These are phyloP conservation scores for Aldrovandia affinis DNA, from an alignment of 2,797 vertebrate genomes.

Conservation along the genomic window DNA sequence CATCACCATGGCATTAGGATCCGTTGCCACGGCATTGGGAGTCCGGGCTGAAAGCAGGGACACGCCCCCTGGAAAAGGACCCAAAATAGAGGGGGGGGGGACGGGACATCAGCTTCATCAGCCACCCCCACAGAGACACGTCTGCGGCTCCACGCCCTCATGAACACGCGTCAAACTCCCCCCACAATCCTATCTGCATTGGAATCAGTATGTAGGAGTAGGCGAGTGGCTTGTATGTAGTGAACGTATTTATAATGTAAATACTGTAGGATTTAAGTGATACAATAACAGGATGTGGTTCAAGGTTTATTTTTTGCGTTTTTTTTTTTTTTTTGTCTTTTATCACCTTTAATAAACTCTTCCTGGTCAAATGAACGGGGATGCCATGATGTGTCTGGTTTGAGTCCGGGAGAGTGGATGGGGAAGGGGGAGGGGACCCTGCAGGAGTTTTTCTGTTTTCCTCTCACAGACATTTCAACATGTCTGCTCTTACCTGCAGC, in stretches of 20 bases:
- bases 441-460: too few species aligned
- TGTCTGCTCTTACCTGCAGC: too few species aligned
- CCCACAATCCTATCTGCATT: background rate
- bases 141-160: background rate
- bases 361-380: background rate
- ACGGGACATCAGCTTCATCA: too few species aligned
- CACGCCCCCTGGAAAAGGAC: background rate
- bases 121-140: background rate
- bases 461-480: too few species aligned
- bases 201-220: conserved; percentile 57
- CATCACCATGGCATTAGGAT: too few species aligned
- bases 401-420: background rate
- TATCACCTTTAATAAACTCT: conserved; percentile 23
- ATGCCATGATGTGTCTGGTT: background rate
- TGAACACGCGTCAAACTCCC: background rate
- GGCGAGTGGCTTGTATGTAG: conserved; percentile 67
- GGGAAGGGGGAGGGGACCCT: background rate
- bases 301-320: conserved; percentile 62
- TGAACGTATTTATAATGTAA: conserved; percentile 81
- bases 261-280: conserved; percentile 70
- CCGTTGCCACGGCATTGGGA: too few species aligned
- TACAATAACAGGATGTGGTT: conserved; percentile 68
- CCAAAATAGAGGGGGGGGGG: background rate
- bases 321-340: background rate
- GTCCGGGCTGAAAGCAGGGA: too few species aligned